Percentiles rank a stretch among this genome's conserved stretches.
Evolutionary conservation across 2,797 vertebrate genomes (phyloP).

Genomic region (Odontamblyopus lacepedii): DNA sequence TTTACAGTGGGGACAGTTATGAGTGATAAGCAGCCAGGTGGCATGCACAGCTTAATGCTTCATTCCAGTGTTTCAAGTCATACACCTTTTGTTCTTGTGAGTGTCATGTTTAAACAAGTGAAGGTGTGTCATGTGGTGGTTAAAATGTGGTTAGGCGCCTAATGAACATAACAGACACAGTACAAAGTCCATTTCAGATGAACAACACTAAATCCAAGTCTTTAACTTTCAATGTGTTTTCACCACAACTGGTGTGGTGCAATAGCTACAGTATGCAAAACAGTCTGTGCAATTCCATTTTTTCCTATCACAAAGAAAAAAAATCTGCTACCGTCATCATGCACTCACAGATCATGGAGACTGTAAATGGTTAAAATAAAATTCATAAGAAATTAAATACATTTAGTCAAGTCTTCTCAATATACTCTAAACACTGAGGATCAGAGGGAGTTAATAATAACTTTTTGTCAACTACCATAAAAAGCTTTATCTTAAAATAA

Average conservation of each 20-base stretch:
- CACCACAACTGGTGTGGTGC: constrained; percentile 42
- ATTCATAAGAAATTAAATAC: not conserved
- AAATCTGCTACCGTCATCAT: constrained; percentile 26
- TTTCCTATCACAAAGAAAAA: constrained; percentile 8
- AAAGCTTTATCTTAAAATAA: not conserved
- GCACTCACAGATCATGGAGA: constrained; percentile 23
- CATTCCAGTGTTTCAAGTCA: constrained; percentile 49
- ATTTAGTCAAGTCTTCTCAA: not conserved
- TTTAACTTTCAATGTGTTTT: constrained; percentile 6
- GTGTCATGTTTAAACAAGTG: constrained; percentile 52
- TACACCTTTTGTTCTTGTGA: constrained; percentile 55
- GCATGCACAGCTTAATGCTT: constrained; percentile 48
- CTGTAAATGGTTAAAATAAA: constrained; percentile 22
- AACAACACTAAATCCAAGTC: constrained; percentile 15
- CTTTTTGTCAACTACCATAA: constrained; percentile 2
- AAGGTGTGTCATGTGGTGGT: constrained; percentile 49
- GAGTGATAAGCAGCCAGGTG: constrained; percentile 67
- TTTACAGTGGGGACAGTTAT: constrained; percentile 44
- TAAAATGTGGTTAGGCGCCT: constrained; percentile 33
- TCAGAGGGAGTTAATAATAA: not conserved
- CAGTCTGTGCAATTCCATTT: constrained; percentile 29
- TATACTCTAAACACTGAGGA: not conserved
- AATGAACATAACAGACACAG: constrained; percentile 53
- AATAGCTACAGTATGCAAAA: constrained; percentile 66
- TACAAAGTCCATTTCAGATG: constrained; percentile 62